Percentiles rank a stretch among this genome's conserved stretches.
Evolutionary conservation across 2,113 vertebrate genomes (phyloP).

Genomic region (Proterorhinus semilunaris): DNA sequence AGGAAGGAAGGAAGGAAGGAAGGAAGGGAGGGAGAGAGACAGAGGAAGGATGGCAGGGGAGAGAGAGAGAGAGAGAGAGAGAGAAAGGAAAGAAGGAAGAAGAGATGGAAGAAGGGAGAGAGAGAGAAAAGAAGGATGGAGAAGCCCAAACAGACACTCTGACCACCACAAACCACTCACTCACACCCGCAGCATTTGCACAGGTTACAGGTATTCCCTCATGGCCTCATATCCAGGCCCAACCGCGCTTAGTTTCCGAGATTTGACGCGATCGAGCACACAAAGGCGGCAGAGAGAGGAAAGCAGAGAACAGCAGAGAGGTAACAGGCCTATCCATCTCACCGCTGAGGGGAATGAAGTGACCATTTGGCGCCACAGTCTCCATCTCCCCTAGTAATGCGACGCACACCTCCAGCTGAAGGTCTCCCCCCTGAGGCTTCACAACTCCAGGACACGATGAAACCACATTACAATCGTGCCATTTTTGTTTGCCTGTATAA

Average conservation of each 20-base stretch:
- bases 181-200: too few species aligned
- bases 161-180: too few species aligned
- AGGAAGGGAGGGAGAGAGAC: not conserved
- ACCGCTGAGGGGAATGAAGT: slow-evolving; percentile 30
- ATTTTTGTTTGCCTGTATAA: slow-evolving; percentile 22
- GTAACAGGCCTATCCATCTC: slow-evolving; percentile 39
- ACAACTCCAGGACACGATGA: slow-evolving; percentile 16
- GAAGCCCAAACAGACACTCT: too few species aligned
- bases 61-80: not conserved
- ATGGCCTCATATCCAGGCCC: too few species aligned
- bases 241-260: too few species aligned
- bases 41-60: not conserved
- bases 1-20: not conserved
- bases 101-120: not conserved
- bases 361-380: slow-evolving; percentile 30
- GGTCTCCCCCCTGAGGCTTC: not conserved
- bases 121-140: not conserved
- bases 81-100: not conserved
- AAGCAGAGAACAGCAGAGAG: not conserved
- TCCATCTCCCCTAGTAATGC: slow-evolving; percentile 41
- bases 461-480: slow-evolving; percentile 23
- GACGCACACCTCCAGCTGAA: slow-evolving; percentile 26
- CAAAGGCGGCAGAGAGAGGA: not conserved
- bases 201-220: too few species aligned
- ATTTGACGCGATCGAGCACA: not conserved